A percentile compares a stretch with the other conserved stretches of the same genome.
Evolutionary conservation across 1,140 invertebrate genomes (phyloP).

Genomic region (Sarcophaga bullata): DNA sequence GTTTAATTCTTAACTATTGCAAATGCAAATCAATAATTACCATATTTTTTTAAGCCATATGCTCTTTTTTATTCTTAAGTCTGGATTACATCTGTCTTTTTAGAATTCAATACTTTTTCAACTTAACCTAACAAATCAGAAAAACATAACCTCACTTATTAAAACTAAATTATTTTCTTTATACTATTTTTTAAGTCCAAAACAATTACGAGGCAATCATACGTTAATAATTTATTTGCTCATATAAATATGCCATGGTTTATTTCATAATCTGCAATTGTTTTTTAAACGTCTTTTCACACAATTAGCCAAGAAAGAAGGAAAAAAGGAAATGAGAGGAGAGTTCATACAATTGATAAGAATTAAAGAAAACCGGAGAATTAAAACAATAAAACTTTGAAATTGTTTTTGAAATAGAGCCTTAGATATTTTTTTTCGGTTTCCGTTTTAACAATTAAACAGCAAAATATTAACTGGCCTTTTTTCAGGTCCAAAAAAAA

Average conservation of each 20-base stretch:
- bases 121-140: neutral
- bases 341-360: neutral
- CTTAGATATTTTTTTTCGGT: neutral
- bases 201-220: neutral
- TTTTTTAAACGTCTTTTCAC: conserved; percentile 46
- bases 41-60: too few species aligned
- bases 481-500: conserved; percentile 42
- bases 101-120: neutral
- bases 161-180: neutral
- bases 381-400: neutral
- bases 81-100: neutral
- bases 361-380: neutral
- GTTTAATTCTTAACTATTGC: too few species aligned
- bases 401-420: neutral
- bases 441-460: conserved; percentile 16
- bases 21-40: too few species aligned
- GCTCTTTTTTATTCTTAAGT: too few species aligned
- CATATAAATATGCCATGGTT: conserved; percentile 36
- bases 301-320: conserved; percentile 38
- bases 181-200: neutral
- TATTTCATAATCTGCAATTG: neutral
- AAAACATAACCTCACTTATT: too few species aligned
- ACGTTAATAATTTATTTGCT: conserved; percentile 41
- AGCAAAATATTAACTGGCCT: neutral
- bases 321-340: conserved; percentile 10